These are phyloP conservation scores for Mormyrops boulengeri DNA, from an alignment of 2,797 vertebrate species.

Conservation along the genomic window DNA sequence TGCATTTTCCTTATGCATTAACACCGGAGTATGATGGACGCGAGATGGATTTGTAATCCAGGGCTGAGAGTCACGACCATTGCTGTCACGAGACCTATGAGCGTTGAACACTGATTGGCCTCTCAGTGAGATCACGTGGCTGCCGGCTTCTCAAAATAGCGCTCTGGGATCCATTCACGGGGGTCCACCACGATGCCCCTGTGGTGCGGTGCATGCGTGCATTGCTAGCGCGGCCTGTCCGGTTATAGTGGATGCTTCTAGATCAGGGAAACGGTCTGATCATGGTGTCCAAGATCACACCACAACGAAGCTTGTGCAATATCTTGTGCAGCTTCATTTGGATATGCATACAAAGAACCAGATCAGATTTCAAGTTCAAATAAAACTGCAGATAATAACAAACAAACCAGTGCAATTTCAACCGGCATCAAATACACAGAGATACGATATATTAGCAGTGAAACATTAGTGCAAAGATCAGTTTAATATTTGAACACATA, in stretches of 20 bases:
- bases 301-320: neutral
- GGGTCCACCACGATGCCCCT: neutral
- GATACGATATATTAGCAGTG: neutral
- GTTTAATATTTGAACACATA: neutral
- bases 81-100: neutral
- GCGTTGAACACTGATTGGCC: neutral
- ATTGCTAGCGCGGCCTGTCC: neutral
- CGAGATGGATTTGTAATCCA: neutral
- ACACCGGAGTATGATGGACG: neutral
- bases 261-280: neutral
- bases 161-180: neutral
- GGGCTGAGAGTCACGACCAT: neutral
- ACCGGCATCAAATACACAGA: neutral
- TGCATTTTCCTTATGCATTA: neutral
- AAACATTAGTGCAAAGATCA: neutral
- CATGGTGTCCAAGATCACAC: neutral
- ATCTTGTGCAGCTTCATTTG: neutral
- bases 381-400: neutral
- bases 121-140: neutral
- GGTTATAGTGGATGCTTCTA: neutral
- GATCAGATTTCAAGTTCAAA: neutral
- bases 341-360: neutral
- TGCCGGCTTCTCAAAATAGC: neutral
- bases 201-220: neutral
- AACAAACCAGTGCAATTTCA: neutral